A percentile compares a stretch with the other conserved stretches of the same genome.
Conservation (phyloP, 2,797 vertebrate species). For the Darevskia mixta region DNA sequence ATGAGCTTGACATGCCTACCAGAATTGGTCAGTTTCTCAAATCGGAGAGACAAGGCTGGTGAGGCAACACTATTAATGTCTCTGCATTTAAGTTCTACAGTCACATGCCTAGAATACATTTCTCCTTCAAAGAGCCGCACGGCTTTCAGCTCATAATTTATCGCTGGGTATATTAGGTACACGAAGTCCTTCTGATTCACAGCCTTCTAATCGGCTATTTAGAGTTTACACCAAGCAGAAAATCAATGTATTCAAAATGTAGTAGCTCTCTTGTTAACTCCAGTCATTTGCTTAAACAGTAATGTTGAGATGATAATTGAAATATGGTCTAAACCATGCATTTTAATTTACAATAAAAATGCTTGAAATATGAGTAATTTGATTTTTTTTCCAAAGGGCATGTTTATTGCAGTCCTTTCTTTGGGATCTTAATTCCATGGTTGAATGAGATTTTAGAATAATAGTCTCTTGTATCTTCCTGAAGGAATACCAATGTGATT, state of each 20-base stretch:
- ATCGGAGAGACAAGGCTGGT: slow-evolving; percentile 65
- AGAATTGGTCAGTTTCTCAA: slow-evolving; percentile 74
- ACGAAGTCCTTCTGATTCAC: slow-evolving; percentile 80
- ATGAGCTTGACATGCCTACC: slow-evolving; percentile 69
- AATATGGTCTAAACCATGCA: slow-evolving; percentile 79
- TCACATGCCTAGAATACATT: slow-evolving; percentile 74
- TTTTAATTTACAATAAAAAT: slow-evolving; percentile 81
- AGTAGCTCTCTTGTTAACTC: slow-evolving; percentile 81
- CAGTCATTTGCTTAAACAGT: slow-evolving; percentile 83
- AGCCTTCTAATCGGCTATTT: slow-evolving; percentile 82
- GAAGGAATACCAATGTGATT: slow-evolving; percentile 53
- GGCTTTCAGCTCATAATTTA: slow-evolving; percentile 72
- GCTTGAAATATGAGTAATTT: slow-evolving; percentile 78
- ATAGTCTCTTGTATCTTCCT: slow-evolving; percentile 32
- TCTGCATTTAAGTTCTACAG: slow-evolving; percentile 72
- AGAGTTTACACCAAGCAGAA: slow-evolving; percentile 84
- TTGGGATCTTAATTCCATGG: slow-evolving; percentile 59
- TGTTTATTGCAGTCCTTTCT: slow-evolving; percentile 64
- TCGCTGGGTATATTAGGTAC: slow-evolving; percentile 76
- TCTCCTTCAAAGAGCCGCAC: slow-evolving; percentile 75
- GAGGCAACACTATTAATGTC: slow-evolving; percentile 58
- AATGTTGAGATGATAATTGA: slow-evolving; percentile 84
- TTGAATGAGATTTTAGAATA: slow-evolving; percentile 62
- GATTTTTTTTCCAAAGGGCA: slow-evolving; percentile 61
- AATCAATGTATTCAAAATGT: slow-evolving; percentile 84